A percentile compares a stretch with the other conserved stretches of the same genome.
Conservation (phyloP, 2,797 vertebrate genomes). For the Tympanoctomys barrerae region DNA sequence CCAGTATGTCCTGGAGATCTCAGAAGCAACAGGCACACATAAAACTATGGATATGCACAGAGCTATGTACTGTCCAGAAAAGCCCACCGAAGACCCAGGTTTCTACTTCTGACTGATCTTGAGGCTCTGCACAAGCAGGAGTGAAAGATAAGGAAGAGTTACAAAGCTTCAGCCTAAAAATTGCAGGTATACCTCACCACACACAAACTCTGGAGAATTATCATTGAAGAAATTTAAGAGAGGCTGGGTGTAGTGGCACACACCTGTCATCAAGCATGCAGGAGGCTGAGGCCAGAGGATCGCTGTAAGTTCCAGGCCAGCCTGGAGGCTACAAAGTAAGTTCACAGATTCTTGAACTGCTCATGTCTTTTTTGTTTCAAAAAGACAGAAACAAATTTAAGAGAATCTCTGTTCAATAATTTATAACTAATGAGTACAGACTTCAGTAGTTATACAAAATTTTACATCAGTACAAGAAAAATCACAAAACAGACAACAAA, state of each 20-base stretch:
- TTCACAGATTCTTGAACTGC: not conserved
- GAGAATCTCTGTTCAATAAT: not conserved
- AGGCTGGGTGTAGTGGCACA: not conserved
- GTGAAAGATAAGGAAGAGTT: not conserved
- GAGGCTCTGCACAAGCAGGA: not conserved
- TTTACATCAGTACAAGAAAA: constrained; percentile 19
- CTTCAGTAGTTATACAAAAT: not conserved
- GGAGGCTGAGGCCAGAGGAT: not conserved
- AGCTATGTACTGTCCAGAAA: not conserved
- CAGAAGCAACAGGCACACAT: not conserved
- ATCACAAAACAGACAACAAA: not conserved
- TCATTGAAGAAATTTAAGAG: not conserved
- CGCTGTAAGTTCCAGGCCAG: not conserved
- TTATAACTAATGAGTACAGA: not conserved
- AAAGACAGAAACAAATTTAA: not conserved
- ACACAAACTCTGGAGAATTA: not conserved
- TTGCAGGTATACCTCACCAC: not conserved
- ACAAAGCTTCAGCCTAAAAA: not conserved
- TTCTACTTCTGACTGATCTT: not conserved
- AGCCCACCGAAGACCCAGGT: not conserved
- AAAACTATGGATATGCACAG: not conserved
- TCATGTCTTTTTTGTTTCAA: not conserved
- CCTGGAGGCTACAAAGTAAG: not conserved
- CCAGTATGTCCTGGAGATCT: not conserved
- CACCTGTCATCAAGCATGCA: not conserved